Evolutionary conservation across 1,140 invertebrate genomes (phyloP).

Genomic region (Eufriesea mexicana): DNA sequence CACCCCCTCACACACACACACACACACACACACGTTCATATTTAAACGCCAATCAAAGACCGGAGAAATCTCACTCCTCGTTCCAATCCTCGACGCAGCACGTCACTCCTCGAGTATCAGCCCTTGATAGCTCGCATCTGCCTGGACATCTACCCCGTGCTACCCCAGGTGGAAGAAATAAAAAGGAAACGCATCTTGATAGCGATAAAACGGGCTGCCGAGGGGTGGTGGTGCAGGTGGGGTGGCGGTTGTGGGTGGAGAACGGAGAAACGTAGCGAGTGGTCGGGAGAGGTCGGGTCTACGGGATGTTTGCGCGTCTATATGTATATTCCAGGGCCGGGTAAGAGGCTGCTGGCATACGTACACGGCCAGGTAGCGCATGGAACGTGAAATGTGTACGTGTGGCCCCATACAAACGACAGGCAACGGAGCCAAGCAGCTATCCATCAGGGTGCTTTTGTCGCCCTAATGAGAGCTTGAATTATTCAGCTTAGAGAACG

Average conservation of each 20-base stretch:
- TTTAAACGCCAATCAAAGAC: background rate
- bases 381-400: constrained; percentile 30
- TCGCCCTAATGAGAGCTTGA: constrained; percentile 83
- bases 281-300: constrained; percentile 41
- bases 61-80: background rate
- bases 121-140: background rate
- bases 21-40: background rate
- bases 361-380: constrained; percentile 33
- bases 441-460: constrained; percentile 83
- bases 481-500: constrained; percentile 81
- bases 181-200: constrained; percentile 31
- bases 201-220: background rate
- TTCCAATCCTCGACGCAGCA: background rate
- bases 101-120: background rate
- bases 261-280: constrained; percentile 30
- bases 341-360: constrained; percentile 31
- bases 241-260: background rate
- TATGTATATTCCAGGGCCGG: constrained; percentile 34
- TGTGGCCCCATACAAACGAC: constrained; percentile 67
- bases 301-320: constrained; percentile 46
- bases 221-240: no score
- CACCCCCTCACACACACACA: background rate
- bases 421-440: constrained; percentile 77
- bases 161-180: background rate
- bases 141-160: background rate